Percentiles rank a stretch among this genome's conserved stretches.
Conservation (phyloP, 2,888 invertebrate species). For the Dyspetes luteomarginatus region DNA sequence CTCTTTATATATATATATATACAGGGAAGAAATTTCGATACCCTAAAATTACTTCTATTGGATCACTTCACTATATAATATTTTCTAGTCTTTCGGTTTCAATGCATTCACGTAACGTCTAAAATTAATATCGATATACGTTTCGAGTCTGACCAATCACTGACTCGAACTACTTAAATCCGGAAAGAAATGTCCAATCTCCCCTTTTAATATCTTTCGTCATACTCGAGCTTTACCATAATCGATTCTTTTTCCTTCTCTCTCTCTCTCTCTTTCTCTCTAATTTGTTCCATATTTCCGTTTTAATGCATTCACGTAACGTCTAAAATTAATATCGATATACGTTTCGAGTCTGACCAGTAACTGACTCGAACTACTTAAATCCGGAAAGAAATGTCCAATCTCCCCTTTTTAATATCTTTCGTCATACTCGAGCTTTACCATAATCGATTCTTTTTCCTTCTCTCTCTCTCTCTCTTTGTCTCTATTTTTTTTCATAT, state of each 20-base stretch:
- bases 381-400: neutral
- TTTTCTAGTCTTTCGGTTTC: no score
- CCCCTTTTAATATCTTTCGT: neutral
- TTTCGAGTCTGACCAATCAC: constrained; percentile 19
- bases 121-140: neutral
- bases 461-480: neutral
- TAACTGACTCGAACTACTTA: constrained; percentile 16
- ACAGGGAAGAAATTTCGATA: no score
- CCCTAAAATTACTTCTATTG: neutral
- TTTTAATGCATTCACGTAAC: no score
- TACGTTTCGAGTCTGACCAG: constrained; percentile 12
- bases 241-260: constrained; percentile 28
- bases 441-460: constrained; percentile 12
- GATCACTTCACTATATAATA: no score
- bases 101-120: no score
- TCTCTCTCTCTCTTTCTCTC: no score
- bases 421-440: constrained; percentile 1
- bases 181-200: neutral
- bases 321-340: constrained; percentile 1
- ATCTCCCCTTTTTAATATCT: neutral
- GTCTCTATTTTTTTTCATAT: neutral
- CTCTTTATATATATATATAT: no score
- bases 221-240: constrained; percentile 7
- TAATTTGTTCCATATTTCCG: no score
- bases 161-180: constrained; percentile 13